Base-by-base conservation (phyloP, 2,113 vertebrate species). In the Raja brachyura region DNA sequence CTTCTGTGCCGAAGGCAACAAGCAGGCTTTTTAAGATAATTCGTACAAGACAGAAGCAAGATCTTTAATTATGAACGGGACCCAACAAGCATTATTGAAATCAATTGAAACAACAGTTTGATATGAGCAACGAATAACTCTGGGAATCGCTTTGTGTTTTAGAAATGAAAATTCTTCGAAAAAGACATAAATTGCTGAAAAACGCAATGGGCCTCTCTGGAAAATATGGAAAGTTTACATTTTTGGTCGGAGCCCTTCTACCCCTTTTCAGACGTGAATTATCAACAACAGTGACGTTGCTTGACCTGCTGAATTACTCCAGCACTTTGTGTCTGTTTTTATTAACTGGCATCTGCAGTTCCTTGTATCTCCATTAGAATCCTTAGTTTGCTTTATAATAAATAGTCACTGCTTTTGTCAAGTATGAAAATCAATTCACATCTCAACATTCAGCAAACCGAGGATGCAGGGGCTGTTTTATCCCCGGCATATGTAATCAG, bases 1-100 rank as follows among this genome's bases (percentile, higher is more conserved):
- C 95, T 85, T 90, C 81, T 11, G 7, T 83, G 85, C 95, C 94
- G 39, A 94, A 0, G 94, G 74, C 1, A 11, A 39, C 59, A 77
- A 61, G 56, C 33, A 90, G 66, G 74, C 56, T 70, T 39, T 73
- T 22, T 70, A 25, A 25, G 20, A 73, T 28, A 66, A 73, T 70
- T 28, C 13, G 13, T 73, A 48, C 73, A 92, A 39, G 90, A 92
- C 33, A 73, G 73, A 73, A 22, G 7, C 4, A 9, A 13, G 63
- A 28, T 54, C 10, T 10, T 92, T 28, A 92, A 73, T 54, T 73
- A 73, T 18, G 66, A 7, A 54, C 0, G 20, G 8, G 66, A 92
- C 88, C 39, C 66, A 39, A 63, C 88, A 22, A 39, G 33, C 16
- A 31, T 90, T 70, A 70, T 20, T 18, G 39, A 10, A 90, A 90